Evolutionary conservation across 2,888 invertebrate species (phyloP).

Genomic region (Cepaea hortensis): DNA sequence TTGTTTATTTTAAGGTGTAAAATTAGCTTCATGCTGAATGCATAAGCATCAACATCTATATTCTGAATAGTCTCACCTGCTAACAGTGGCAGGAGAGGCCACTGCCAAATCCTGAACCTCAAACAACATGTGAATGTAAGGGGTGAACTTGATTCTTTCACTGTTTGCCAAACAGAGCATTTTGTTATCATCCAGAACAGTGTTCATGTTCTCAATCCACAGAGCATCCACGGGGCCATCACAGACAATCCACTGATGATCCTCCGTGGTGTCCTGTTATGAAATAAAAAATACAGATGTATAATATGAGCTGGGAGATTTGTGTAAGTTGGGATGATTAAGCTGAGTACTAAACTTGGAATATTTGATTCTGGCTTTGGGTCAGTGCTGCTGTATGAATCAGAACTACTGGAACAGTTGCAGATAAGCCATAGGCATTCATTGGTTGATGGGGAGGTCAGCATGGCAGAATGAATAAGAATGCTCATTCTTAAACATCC

Average conservation of each 20-base stretch:
- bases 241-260: conserved; percentile 93
- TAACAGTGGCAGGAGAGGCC: conserved; percentile 93
- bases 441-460: no score
- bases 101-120: conserved; percentile 86
- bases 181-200: conserved; percentile 93
- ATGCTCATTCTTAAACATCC: no score
- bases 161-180: conserved; percentile 94
- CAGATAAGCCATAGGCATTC: no score
- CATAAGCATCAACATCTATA: neutral
- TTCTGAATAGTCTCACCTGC: conserved; percentile 77
- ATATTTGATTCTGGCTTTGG: no score
- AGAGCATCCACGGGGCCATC: conserved; percentile 93
- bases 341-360: no score
- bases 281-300: no score
- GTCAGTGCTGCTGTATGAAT: no score
- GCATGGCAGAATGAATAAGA: no score
- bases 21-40: neutral
- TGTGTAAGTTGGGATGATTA: no score
- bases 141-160: conserved; percentile 90
- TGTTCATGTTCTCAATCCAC: conserved; percentile 96
- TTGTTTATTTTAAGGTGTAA: neutral
- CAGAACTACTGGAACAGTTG: no score
- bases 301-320: no score
- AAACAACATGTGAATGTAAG: conserved; percentile 92
- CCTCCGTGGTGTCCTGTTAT: conserved; percentile 74